Evolutionary conservation across 2,797 vertebrate species (phyloP).

Genomic region (Muraenolepis orangiensis): DNA sequence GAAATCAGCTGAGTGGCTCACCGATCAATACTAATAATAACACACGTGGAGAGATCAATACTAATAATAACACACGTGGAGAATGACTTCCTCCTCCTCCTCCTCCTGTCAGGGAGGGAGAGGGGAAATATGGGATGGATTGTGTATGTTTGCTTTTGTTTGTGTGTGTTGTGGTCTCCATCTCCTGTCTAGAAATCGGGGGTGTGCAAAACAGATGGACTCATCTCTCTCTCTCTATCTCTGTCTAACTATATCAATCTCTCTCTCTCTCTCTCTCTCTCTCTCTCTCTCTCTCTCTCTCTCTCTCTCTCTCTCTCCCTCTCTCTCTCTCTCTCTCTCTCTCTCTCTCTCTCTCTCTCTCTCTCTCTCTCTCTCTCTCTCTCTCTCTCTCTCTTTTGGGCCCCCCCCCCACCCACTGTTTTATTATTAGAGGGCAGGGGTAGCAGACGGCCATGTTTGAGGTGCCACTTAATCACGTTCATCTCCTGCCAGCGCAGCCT

Average conservation of each 20-base stretch:
- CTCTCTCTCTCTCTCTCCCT: too few relatives aligned
- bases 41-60: constrained; percentile 47
- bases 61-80: constrained; percentile 60
- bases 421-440: constrained; percentile 56
- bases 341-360: neutral
- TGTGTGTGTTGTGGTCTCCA: neutral
- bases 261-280: neutral
- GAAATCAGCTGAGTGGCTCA: too few relatives aligned
- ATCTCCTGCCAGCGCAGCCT: constrained; percentile 52
- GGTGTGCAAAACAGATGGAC: neutral
- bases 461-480: constrained; percentile 60
- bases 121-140: constrained; percentile 7
- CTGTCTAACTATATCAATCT: too few relatives aligned
- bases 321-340: too few relatives aligned
- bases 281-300: too few relatives aligned
- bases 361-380: constrained; percentile 24
- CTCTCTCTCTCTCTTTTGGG: constrained; percentile 36
- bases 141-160: too few relatives aligned
- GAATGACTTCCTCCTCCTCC: constrained; percentile 66
- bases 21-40: constrained; percentile 41
- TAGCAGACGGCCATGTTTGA: constrained; percentile 53
- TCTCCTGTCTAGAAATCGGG: neutral
- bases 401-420: constrained; percentile 25
- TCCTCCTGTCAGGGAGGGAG: constrained; percentile 27
- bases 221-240: neutral